Evolutionary conservation across 2,113 vertebrate species (phyloP).

Genomic region (Macrotis lagotis): DNA sequence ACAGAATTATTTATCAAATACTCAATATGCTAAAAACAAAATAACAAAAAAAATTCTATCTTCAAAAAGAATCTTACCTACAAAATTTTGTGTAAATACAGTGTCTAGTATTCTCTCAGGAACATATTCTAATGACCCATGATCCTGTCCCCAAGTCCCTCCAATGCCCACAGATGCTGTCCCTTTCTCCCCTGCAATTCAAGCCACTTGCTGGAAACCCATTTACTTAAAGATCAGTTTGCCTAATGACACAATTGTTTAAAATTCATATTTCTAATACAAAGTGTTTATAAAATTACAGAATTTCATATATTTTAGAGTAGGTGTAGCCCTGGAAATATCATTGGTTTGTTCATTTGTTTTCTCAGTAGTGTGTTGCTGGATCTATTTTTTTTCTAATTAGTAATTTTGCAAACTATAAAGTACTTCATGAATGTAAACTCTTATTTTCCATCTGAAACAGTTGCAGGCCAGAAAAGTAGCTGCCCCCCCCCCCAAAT

Average conservation of each 20-base stretch:
- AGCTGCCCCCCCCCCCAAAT: neutral
- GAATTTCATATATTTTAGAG: neutral
- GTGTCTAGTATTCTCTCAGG: neutral
- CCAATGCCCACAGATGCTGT: neutral
- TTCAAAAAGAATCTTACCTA: neutral
- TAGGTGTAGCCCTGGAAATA: neutral
- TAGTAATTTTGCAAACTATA: neutral
- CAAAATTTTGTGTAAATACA: neutral
- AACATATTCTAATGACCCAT: neutral
- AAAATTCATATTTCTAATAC: neutral
- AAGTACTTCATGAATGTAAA: neutral
- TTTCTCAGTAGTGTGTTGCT: neutral
- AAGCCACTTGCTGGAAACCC: neutral
- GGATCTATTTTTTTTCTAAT: neutral
- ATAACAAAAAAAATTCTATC: neutral
- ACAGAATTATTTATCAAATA: neutral
- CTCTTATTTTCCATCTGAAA: neutral
- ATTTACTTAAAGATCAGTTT: neutral
- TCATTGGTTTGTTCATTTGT: neutral
- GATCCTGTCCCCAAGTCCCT: neutral
- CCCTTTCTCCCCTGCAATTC: neutral
- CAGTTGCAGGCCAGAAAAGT: neutral
- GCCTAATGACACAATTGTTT: neutral
- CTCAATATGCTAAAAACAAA: neutral
- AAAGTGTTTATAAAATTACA: neutral